Base-by-base conservation (phyloP, 2,888 invertebrate species). In the Bombyx huttoni region DNA sequence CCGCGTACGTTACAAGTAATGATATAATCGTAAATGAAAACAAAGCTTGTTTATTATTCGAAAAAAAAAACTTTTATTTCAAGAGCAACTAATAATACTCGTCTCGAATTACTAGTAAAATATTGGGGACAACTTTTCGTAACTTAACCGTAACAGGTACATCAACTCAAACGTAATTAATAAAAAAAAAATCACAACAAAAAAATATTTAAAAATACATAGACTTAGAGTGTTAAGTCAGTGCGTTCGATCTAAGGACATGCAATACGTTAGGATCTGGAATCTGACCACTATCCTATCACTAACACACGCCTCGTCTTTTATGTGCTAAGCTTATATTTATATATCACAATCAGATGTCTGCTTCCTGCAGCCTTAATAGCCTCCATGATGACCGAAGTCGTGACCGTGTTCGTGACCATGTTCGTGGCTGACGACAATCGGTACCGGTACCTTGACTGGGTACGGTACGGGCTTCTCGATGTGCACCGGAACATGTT, bases 401-500 rank as follows among this genome's bases (percentile, higher is more conserved):
- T 40, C 40, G 40, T 40, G 40, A 48, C 80, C 84, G 75, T 86
- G 80, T 75, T 78, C 87, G 78, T 89, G 82, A 68, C 85, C 84
- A 67, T 86, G 83, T 65, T 65, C 77, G 68, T 80, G 78, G 70
- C 81, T 77, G 64, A 90, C 78, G 56, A 89, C 77, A 49, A 89
- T 90, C 64, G 89, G 90, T 56, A 89, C 86, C 51, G 84, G 86
- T 57, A 92, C 91, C 75, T 93, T 91, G 57, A 91, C 91, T 48
- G 92, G 91, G 81, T 90, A 90, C 8, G 91, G 91, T 58, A 91
- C 90, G 53, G 69, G 88, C 69, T 91, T 91, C 73, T 91, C 91
- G 40, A 92, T 84, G 52, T 91, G 91, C 53, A 90, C 90, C 51
- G 91, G 92, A 14, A 93, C 89, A 67, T 90, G 91, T 60, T 91